Percentiles rank a stretch among this genome's conserved stretches.
Conservation (phyloP, 2,797 vertebrate species). For the Trachurus trachurus region DNA sequence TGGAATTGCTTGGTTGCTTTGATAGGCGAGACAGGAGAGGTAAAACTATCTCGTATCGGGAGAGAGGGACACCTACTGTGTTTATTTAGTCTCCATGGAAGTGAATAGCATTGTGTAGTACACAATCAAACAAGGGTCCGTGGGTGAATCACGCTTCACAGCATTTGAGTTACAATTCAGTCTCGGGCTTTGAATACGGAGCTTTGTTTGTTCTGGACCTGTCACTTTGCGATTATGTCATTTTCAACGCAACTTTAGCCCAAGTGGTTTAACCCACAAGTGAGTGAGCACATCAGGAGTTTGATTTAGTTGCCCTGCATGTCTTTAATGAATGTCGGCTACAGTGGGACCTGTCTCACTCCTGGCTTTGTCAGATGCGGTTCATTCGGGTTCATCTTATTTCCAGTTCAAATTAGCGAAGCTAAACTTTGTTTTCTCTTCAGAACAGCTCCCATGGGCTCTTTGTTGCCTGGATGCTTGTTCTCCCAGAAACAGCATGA, state of each 20-base stretch:
- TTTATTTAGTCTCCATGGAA: slow-evolving; percentile 76
- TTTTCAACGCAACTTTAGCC: slow-evolving; percentile 47
- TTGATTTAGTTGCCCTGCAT: slow-evolving; percentile 41
- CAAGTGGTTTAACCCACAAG: slow-evolving; percentile 40
- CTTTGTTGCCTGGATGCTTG: slow-evolving; percentile 55
- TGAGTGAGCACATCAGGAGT: slow-evolving; percentile 42
- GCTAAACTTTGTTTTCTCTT: slow-evolving; percentile 71
- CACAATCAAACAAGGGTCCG: slow-evolving; percentile 50
- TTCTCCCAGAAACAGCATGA: slow-evolving; percentile 50
- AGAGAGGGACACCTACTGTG: slow-evolving; percentile 48
- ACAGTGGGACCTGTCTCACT: slow-evolving; percentile 31
- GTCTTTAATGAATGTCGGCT: slow-evolving; percentile 43
- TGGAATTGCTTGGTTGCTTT: slow-evolving; percentile 38
- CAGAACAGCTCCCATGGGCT: slow-evolving; percentile 64
- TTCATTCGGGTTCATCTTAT: slow-evolving; percentile 68
- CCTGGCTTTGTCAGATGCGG: slow-evolving; percentile 48
- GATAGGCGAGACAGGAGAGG: slow-evolving; percentile 48
- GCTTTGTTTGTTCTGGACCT: slow-evolving; percentile 63
- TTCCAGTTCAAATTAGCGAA: slow-evolving; percentile 64
- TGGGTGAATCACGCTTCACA: slow-evolving; percentile 53
- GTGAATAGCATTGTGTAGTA: slow-evolving; percentile 58
- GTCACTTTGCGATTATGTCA: slow-evolving; percentile 64
- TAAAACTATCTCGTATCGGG: slow-evolving; percentile 32
- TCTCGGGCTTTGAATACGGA: slow-evolving; percentile 31
- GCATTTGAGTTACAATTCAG: slow-evolving; percentile 33